A percentile compares a stretch with the other conserved stretches of the same genome.
Conservation (phyloP, 2,797 vertebrate genomes). For the Clarias pachynema region DNA sequence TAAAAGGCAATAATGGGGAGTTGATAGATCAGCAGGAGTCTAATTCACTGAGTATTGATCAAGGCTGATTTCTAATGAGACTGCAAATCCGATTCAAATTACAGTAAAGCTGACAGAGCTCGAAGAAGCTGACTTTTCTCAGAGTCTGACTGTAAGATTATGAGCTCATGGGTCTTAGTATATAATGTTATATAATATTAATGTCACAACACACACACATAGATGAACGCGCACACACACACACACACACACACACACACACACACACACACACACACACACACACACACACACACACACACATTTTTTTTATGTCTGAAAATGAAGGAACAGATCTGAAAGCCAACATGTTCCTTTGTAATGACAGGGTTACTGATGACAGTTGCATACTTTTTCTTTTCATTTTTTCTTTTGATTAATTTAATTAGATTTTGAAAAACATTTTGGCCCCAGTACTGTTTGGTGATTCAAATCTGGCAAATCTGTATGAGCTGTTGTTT, state of each 20-base stretch:
- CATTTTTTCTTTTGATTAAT: background rate
- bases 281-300: too few species aligned
- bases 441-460: background rate
- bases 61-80: slow-evolving; percentile 88
- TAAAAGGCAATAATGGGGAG: slow-evolving; percentile 93
- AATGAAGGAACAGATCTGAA: background rate
- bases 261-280: too few species aligned
- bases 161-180: slow-evolving; percentile 53
- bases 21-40: slow-evolving; percentile 97
- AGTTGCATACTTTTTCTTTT: background rate
- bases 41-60: slow-evolving; percentile 97
- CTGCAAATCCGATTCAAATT: slow-evolving; percentile 87
- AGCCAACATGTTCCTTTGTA: background rate
- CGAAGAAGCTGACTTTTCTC: slow-evolving; percentile 78
- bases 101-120: slow-evolving; percentile 84
- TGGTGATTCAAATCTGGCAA: background rate
- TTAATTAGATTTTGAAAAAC: background rate
- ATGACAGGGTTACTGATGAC: background rate
- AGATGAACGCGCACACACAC: too few species aligned
- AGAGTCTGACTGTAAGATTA: slow-evolving; percentile 56
- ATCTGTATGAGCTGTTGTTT: background rate
- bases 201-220: background rate
- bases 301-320: background rate
- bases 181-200: slow-evolving; percentile 39
- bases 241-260: too few species aligned